A percentile compares a stretch with the other conserved stretches of the same genome.
Conservation (phyloP, 2,113 vertebrate species). For the Lagopus muta region DNA sequence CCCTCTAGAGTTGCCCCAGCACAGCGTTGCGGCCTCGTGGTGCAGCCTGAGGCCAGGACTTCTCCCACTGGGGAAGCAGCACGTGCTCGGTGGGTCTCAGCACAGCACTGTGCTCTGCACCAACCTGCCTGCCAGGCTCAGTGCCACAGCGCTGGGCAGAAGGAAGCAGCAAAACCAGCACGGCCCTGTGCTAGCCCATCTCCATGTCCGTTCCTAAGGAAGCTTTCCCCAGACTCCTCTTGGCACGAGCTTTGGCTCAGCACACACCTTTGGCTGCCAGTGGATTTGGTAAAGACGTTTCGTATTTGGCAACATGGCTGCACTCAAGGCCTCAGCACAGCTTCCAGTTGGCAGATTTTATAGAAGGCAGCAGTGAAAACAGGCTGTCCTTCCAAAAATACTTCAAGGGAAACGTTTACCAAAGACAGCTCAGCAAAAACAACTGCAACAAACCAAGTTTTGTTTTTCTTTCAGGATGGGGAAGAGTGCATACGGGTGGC, state of each 20-base stretch:
- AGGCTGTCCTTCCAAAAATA: background rate
- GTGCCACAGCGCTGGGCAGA: background rate
- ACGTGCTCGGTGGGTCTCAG: too few species aligned
- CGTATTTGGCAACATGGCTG: background rate
- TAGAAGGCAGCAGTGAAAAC: background rate
- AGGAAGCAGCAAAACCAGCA: background rate
- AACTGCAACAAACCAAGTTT: background rate
- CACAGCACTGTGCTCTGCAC: too few species aligned
- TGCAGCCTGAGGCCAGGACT: too few species aligned
- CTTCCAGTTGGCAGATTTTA: background rate
- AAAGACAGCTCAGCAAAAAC: background rate
- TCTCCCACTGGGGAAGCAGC: too few species aligned
- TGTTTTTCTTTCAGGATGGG: background rate
- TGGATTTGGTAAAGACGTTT: background rate
- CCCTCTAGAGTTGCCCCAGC: background rate
- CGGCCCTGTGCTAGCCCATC: background rate
- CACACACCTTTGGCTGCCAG: background rate
- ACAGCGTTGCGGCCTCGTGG: too few species aligned
- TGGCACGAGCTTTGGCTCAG: conserved; percentile 6
- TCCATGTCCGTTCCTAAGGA: background rate
- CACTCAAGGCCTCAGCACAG: background rate
- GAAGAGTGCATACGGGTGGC: background rate
- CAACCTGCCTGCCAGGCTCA: too few species aligned
- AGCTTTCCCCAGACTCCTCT: background rate
- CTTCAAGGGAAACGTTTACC: background rate